These are phyloP conservation scores for Aphrocallistes beatrix DNA, from an alignment of 37 sponge, comb jelly and placozoan genomes.

Conservation along the genomic window DNA sequence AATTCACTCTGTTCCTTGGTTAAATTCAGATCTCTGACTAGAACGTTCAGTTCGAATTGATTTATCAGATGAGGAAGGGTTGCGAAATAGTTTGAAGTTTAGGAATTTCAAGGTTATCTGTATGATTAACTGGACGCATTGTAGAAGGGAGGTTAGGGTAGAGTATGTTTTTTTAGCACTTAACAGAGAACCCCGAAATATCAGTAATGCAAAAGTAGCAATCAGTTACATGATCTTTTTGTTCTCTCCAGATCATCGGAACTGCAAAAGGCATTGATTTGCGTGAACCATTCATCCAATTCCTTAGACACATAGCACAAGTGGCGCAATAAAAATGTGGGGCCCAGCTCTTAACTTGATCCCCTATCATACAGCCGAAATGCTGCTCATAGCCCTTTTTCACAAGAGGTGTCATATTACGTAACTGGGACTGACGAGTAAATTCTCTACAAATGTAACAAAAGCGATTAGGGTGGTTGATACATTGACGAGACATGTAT, in stretches of 20 bases:
- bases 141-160: not conserved
- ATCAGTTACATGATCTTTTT: slow-evolving; percentile 2
- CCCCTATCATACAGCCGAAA: not conserved
- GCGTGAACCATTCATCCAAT: not conserved
- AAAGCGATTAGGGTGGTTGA: not conserved
- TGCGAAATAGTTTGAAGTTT: not conserved
- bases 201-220: slow-evolving; percentile 16
- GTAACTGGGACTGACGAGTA: not conserved
- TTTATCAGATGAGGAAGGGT: not conserved
- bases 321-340: not conserved
- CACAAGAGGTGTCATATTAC: not conserved
- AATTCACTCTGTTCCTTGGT: not conserved
- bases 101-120: not conserved
- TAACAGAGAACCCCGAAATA: not conserved
- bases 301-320: not conserved
- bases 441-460: slow-evolving; percentile 20
- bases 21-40: no score
- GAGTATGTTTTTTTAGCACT: not conserved
- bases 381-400: not conserved
- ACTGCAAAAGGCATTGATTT: not conserved
- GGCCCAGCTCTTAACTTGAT: slow-evolving; percentile 17
- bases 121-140: slow-evolving; percentile 14
- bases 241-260: slow-evolving; percentile 17
- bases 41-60: not conserved
- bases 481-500: not conserved